Evolutionary conservation across 1,140 invertebrate genomes (phyloP).

Genomic region (Drosophila nigrodunni): DNA sequence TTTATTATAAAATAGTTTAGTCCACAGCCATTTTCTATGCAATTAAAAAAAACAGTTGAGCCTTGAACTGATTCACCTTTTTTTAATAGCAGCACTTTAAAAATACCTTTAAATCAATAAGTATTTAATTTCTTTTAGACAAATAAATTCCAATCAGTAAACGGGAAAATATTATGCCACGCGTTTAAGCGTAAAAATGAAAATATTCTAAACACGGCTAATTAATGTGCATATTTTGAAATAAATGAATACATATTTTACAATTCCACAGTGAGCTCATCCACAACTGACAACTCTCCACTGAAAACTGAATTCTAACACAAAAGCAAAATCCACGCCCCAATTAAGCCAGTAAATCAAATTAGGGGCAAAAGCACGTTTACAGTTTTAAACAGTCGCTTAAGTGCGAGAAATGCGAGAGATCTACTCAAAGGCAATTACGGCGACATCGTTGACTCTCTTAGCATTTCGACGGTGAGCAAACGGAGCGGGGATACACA

Average conservation of each 20-base stretch:
- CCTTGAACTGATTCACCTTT: background rate
- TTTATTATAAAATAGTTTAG: background rate
- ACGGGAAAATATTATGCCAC: slow-evolving; percentile 28
- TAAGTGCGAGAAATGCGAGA: slow-evolving; percentile 17
- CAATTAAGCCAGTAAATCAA: slow-evolving; percentile 68
- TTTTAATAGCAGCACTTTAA: background rate
- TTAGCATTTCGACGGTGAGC: slow-evolving; percentile 1
- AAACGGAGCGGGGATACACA: slow-evolving; percentile 2
- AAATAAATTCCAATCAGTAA: slow-evolving; percentile 7
- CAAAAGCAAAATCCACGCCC: slow-evolving; percentile 50
- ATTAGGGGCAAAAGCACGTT: slow-evolving; percentile 75
- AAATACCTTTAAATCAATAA: background rate
- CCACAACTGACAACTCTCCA: slow-evolving; percentile 6
- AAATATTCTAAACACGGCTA: slow-evolving; percentile 33
- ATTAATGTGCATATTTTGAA: slow-evolving; percentile 53
- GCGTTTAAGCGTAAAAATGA: slow-evolving; percentile 32
- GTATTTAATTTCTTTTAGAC: background rate
- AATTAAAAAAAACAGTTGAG: background rate
- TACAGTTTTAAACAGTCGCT: slow-evolving; percentile 46
- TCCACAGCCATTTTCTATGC: background rate
- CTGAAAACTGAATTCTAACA: no score
- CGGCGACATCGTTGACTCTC: slow-evolving; percentile 37
- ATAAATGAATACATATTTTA: slow-evolving; percentile 25
- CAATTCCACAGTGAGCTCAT: slow-evolving; percentile 70
- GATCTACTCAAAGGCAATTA: slow-evolving; percentile 52